Percentiles rank a stretch among this genome's conserved stretches.
phyloP scores from a whole-genome alignment of 1,140 invertebrate species.

The Thaumatotibia leucotreta region DNA sequence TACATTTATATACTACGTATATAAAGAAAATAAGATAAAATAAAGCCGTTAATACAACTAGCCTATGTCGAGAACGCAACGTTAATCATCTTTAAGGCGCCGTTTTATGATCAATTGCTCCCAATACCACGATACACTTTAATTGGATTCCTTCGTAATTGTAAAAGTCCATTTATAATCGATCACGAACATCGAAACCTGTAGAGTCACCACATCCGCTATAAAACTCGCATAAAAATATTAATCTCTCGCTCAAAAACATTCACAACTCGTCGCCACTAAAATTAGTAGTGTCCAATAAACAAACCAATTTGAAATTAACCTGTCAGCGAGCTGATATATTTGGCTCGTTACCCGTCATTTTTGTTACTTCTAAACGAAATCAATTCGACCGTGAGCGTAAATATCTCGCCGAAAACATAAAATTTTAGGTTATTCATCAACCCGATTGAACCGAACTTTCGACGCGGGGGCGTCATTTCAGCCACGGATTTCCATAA shows the following conservation, averaged over 20 bases:
- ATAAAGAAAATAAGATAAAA: background rate
- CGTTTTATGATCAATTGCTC: constrained; percentile 3
- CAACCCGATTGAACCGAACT: constrained; percentile 32
- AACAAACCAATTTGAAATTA: constrained; percentile 8
- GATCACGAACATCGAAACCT: constrained; percentile 3
- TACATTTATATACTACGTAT: too few species aligned
- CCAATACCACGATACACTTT: constrained; percentile 1
- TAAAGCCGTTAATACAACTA: background rate
- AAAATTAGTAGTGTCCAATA: constrained; percentile 1
- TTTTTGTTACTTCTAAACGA: constrained; percentile 7
- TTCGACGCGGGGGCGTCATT: constrained; percentile 43
- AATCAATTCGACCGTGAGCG: background rate
- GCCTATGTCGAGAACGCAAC: background rate
- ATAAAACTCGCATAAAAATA: constrained; percentile 6
- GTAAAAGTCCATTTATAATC: constrained; percentile 1
- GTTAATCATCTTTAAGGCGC: background rate
- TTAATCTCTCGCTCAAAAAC: constrained; percentile 2
- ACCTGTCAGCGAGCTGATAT: constrained; percentile 12
- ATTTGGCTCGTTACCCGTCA: constrained; percentile 6
- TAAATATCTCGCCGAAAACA: background rate
- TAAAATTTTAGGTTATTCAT: constrained; percentile 24
- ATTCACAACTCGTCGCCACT: background rate
- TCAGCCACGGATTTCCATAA: constrained; percentile 50
- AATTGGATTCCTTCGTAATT: constrained; percentile 5
- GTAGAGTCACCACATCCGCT: background rate